Evolutionary conservation across 1,140 invertebrate genomes (phyloP), one percentile per base, ranked within the genome.

Genomic region (Bombus ignitus): DNA sequence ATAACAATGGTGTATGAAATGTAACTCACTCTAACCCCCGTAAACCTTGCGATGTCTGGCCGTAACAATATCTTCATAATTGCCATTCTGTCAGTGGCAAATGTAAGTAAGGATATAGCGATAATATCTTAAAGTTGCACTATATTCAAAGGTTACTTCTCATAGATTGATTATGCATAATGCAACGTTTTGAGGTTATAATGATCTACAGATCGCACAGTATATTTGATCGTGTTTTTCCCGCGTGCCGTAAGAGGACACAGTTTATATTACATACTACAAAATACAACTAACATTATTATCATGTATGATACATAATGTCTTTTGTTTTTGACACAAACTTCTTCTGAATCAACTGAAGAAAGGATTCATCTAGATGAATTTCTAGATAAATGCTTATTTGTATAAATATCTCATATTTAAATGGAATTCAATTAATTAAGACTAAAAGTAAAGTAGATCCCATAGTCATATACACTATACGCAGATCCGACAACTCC

Each of bases 1-100:
- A 44, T 44, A 62, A 83, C 57, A 81, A 81, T 85, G 83, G 76
- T 28, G 81, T 59, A 35, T 66, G 37, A 42, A 81, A 88, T 76
- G 65, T 53, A 87, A 94, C 93, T 94, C 78, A 94, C 93, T 89
- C 92, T 90, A 57, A 89, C 82, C 85, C 92, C 92, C 62, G 91
- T 87, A 72, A 92, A 89, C 75, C 87, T 93, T 5, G 88, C 75
- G 85, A 93, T 88, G 76, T 88, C 81, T 37, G 93, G 86, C 3
- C 92, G 91, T 53, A 91, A 86, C 42, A 94, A 83, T 83, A 93
- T 91, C 88, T 93, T 92, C 77, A 91, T 89, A 73, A 92, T 93
- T 83, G 92, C 86, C 92, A 94, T 93, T 87, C 13, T 70, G 72
- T 12, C 53, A 47, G 73, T 66, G 44, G 70, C 32, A 72, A 37